A percentile compares a stretch with the other conserved stretches of the same genome.
phyloP scores from a whole-genome alignment of 2,888 invertebrate species.

The Lasioglossum pauxillum region DNA sequence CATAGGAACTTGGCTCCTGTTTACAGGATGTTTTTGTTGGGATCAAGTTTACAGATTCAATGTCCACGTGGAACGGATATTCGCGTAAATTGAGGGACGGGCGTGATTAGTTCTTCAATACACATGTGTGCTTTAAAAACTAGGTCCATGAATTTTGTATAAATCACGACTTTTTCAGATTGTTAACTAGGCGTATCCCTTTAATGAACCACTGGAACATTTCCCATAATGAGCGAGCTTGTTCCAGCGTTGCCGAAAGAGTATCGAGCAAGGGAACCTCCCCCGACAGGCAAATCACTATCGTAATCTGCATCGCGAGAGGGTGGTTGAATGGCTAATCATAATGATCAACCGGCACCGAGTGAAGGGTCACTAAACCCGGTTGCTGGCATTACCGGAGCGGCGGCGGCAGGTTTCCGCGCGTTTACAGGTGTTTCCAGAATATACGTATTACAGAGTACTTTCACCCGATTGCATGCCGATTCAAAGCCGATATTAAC shows the following conservation, averaged over 20 bases:
- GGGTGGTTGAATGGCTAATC: background rate
- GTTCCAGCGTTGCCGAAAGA: background rate
- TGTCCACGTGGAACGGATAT: too few relatives aligned
- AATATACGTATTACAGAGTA: constrained; percentile 54
- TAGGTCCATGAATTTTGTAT: background rate
- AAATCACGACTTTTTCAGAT: background rate
- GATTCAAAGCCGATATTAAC: constrained; percentile 32
- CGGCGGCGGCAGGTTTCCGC: constrained; percentile 3
- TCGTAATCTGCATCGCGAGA: background rate
- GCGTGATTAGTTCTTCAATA: too few relatives aligned
- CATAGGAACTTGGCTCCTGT: too few relatives aligned
- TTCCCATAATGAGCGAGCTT: background rate
- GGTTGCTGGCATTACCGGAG: background rate
- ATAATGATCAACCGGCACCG: constrained; percentile 12
- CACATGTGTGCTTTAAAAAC: too few relatives aligned
- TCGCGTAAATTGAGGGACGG: too few relatives aligned
- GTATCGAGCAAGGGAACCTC: background rate
- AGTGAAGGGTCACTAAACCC: constrained; percentile 32
- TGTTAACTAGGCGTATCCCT: background rate
- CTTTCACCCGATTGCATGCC: constrained; percentile 67
- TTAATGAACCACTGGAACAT: background rate
- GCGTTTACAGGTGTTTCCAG: constrained; percentile 46
- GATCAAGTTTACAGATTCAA: too few relatives aligned
- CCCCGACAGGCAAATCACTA: background rate
- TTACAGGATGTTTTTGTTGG: too few relatives aligned